phyloP scores from a whole-genome alignment of 2,888 invertebrate species.

The Spialia ferax region DNA sequence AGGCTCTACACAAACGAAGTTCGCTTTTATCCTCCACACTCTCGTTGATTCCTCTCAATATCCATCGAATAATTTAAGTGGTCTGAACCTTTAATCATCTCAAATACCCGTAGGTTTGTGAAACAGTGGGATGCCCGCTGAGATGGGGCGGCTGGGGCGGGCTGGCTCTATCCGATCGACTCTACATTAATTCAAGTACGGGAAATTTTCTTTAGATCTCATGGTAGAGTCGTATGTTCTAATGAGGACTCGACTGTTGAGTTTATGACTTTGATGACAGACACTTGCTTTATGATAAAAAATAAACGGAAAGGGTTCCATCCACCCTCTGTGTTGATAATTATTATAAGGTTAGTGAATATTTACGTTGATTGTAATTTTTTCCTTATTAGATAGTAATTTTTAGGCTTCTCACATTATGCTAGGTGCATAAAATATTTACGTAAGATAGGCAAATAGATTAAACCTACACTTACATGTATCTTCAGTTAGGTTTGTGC shows the following conservation, averaged over 20 bases:
- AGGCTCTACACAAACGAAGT: neutral
- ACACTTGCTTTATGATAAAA: neutral
- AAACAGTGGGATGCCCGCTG: slow-evolving; percentile 38
- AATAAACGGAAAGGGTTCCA: neutral
- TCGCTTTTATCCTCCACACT: slow-evolving; percentile 25
- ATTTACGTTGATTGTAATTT: no score
- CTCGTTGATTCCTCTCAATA: slow-evolving; percentile 13
- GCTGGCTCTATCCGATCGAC: slow-evolving; percentile 5
- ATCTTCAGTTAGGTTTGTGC: no score
- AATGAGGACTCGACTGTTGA: slow-evolving; percentile 8
- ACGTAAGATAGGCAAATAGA: no score
- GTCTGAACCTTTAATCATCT: slow-evolving; percentile 34
- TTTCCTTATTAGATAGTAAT: no score
- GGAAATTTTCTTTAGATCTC: slow-evolving; percentile 18
- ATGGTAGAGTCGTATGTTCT: slow-evolving; percentile 7
- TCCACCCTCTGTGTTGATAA: neutral
- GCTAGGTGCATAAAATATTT: no score
- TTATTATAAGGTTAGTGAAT: no score
- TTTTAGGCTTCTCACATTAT: no score
- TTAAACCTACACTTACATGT: no score
- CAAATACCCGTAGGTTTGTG: slow-evolving; percentile 33
- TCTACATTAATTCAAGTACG: slow-evolving; percentile 14
- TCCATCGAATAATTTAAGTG: slow-evolving; percentile 36
- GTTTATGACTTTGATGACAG: neutral
- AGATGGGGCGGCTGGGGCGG: slow-evolving; percentile 19